Base-by-base conservation (phyloP, 2,888 invertebrate genomes). In the Scelioninae gen. 2 region DNA sequence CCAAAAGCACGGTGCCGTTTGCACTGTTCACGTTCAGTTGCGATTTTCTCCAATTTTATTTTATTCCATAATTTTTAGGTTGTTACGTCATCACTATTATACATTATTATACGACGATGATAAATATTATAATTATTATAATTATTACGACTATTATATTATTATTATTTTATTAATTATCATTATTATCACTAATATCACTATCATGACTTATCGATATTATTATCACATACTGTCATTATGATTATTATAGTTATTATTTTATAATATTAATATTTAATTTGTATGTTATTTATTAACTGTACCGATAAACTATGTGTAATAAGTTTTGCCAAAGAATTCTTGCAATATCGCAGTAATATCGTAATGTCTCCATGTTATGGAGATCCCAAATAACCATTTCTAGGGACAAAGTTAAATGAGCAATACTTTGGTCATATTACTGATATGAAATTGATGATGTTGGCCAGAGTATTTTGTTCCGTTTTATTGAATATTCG, bases 261-360 rank as follows among this genome's bases (percentile, higher is more conserved):
- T 77, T 67, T 77, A 77, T 74, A 52, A 73, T 60, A 33, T 74
- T 72, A 74, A 80, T 84, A 85, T 84, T 84, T 82, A 83, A 84
- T 84, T 77, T 77, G 78, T 79, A 81, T 81, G 83, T 83, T 85
- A 84, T 85, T 85, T 85, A 85, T 85, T 84, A 83, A 84, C 81
- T 82, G 77, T 84, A 82, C 81, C 78, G 80, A 83, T 81, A 82
- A 85, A 83, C 80, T 85, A 84, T 84, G 85, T 86, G 85, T 86
- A 86, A 86, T 86, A 85, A 85, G 85, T 85, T 85, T 86, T 86
- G 85, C 85, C 85, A 86, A 86, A 86, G 86, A 86, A 81, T 80
- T 77, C 78, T 75, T 78, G 79, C 81, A 81, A 80, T 81, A 81
- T 78, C 79, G 78, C 81, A 78, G 78, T 78, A 75, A 79, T 74